Evolutionary conservation across 1,140 invertebrate species (phyloP).

Genomic region (Cyphomyrmex costatus): DNA sequence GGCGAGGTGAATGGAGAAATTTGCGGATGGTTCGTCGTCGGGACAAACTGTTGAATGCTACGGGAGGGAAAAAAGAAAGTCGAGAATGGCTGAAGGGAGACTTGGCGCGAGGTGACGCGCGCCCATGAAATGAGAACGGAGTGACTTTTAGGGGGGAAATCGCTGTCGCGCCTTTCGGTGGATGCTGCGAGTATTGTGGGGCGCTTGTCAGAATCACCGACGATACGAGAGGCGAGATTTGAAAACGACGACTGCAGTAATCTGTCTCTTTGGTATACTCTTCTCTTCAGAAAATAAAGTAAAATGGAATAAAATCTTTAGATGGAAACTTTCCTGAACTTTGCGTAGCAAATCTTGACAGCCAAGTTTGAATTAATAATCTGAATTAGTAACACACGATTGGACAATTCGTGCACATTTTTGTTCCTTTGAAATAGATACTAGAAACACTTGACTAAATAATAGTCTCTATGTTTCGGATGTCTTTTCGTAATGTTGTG

Average conservation of each 20-base stretch:
- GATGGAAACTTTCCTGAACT: neutral
- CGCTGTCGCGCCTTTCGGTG: constrained; percentile 42
- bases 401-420: no score
- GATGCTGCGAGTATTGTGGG: constrained; percentile 27
- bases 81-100: constrained; percentile 49
- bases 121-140: constrained; percentile 54
- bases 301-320: neutral
- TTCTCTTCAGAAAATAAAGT: no score
- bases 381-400: no score
- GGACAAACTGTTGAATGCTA: constrained; percentile 75
- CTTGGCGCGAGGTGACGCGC: constrained; percentile 50
- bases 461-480: no score
- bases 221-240: constrained; percentile 16
- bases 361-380: neutral
- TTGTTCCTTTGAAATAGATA: no score
- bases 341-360: neutral
- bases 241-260: neutral
- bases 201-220: constrained; percentile 51
- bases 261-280: neutral
- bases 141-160: constrained; percentile 38
- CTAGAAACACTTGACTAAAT: no score
- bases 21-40: constrained; percentile 48
- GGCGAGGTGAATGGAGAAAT: constrained; percentile 54
- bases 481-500: no score
- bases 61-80: constrained; percentile 53